A percentile compares a stretch with the other conserved stretches of the same genome.
phyloP scores from a whole-genome alignment of 2,113 vertebrate genomes.

The Butastur rufipennis region DNA sequence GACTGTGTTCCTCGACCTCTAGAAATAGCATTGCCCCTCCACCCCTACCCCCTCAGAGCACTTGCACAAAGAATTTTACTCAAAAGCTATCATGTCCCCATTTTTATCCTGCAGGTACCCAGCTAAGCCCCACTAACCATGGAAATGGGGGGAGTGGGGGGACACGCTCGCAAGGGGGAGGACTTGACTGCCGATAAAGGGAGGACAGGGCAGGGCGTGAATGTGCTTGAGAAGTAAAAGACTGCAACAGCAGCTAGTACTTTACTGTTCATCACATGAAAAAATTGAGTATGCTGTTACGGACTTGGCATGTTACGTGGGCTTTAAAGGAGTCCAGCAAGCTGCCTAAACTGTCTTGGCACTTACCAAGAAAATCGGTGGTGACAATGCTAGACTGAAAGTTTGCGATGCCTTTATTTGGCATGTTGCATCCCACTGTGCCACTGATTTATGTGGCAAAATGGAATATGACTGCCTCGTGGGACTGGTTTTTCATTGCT shows the following conservation, averaged over 20 bases:
- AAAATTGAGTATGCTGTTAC: accelerated
- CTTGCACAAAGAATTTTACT: background rate
- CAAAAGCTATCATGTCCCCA: background rate
- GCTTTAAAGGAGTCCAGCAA: background rate
- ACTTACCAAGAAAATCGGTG: background rate
- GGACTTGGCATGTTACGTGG: accelerated
- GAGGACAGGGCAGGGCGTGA: background rate
- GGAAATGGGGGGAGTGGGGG: background rate
- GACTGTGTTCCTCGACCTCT: background rate
- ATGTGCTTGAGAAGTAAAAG: background rate
- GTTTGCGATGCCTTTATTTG: background rate
- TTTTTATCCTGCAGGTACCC: background rate
- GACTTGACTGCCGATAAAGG: background rate
- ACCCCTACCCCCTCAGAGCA: background rate
- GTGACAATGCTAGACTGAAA: background rate
- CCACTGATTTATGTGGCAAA: background rate
- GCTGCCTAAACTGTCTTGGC: background rate
- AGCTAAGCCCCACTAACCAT: background rate
- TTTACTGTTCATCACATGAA: background rate
- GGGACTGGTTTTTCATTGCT: background rate
- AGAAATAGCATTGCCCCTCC: accelerated
- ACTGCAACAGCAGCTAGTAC: background rate
- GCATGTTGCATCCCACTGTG: background rate
- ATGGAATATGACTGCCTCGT: background rate
- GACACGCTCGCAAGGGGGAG: background rate